Base-by-base conservation (phyloP, 2,888 invertebrate genomes). In the Octonoba sinensis region DNA sequence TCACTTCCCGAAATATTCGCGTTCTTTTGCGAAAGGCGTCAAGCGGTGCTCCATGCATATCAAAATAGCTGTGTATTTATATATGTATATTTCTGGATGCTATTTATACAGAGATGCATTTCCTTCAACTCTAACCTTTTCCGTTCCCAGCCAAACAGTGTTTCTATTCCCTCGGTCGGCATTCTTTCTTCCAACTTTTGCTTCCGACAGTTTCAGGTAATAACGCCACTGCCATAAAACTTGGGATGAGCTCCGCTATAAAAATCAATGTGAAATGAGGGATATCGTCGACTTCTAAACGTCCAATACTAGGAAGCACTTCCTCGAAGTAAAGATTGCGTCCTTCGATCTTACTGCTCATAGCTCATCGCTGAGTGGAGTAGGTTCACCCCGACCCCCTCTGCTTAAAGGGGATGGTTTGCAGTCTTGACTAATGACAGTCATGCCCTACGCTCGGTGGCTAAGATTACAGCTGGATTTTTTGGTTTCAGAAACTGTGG, bases 251-350 rank as follows among this genome's bases (percentile, higher is more conserved):
- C 62, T 20, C 64, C 27, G 64, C 81, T 70, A 74, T 81, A 81
- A 81, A 81, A 81, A 81, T 81, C 81, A 69, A 81, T 81, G 81
- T 74, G 81, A 74, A 74, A 81, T 81, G 81, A 74, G 74, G 74
- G 81, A 70, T 81, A 81, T 81, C 81, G 81, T 46, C 79, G 71
- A 49, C 71, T 54, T 77, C 73, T 81, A 60, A 81, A 69, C 62
- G 69, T 70, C 69, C 74, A 79, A 73, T 78, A 65, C 67, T 24
- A 64, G 54, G 27, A 24, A 67, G 69, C 73, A 62, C 60, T 73
- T 73, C 57, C 67, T 20, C 27, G 57, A 51, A 72, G 72, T 66
- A 59, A 72, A 72, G 67, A 67, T 67, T 72, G 57, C 78, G 54
- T 36, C 65, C 60, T 72, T 77, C 77, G 71, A 77, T 77, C 77